These are phyloP conservation scores for Xestia rhomboidea DNA, from an alignment of 2,888 invertebrate genomes.

Conservation along the genomic window DNA sequence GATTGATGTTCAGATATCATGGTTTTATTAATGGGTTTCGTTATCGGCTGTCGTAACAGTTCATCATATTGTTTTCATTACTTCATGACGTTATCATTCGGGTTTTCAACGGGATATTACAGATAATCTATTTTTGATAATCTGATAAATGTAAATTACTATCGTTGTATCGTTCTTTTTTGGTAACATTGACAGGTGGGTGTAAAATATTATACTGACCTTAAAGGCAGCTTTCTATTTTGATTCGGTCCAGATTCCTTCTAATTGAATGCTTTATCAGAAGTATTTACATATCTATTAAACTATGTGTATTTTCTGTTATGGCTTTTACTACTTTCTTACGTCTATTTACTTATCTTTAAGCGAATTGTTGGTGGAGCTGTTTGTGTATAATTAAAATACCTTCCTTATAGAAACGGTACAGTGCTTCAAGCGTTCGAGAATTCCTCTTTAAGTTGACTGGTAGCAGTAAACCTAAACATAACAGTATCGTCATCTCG, in stretches of 20 bases:
- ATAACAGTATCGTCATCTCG: constrained; percentile 14
- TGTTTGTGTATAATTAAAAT: constrained; percentile 39
- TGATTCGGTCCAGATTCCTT: constrained; percentile 21
- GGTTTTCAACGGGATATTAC: constrained; percentile 60
- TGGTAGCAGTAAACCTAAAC: not conserved
- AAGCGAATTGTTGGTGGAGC: constrained; percentile 17
- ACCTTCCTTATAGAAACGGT: constrained; percentile 13
- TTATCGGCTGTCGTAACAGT: constrained; percentile 72
- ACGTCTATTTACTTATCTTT: constrained; percentile 39
- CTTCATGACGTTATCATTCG: constrained; percentile 66
- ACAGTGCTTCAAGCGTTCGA: not conserved
- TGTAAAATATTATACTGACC: constrained; percentile 32
- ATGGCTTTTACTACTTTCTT: constrained; percentile 44
- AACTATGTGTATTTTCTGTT: constrained; percentile 24
- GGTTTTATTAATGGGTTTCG: constrained; percentile 68
- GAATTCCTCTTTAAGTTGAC: constrained; percentile 25
- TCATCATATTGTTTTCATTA: constrained; percentile 72
- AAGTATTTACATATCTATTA: constrained; percentile 43
- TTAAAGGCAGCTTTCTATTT: constrained; percentile 52
- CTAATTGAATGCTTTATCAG: constrained; percentile 38
- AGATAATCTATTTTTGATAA: constrained; percentile 54
- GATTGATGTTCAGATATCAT: constrained; percentile 43
- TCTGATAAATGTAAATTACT: constrained; percentile 21
- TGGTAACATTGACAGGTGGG: constrained; percentile 5
- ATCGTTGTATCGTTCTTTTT: constrained; percentile 3